Conservation (phyloP, 2,113 vertebrate species). For the Chaenocephalus aceratus region DNA sequence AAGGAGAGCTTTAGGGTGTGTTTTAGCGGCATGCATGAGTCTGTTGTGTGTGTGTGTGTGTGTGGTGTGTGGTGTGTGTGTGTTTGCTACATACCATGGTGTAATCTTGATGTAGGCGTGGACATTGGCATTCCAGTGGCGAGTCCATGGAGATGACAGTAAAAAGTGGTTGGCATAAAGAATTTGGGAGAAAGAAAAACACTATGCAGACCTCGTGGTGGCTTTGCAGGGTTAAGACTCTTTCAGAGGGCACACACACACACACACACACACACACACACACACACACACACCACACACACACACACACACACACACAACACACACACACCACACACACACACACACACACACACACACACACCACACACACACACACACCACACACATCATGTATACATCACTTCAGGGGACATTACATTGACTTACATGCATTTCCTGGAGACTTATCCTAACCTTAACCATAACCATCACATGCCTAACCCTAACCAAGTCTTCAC, state of each 20-base stretch:
- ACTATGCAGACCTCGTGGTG: neutral
- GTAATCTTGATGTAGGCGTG: constrained; percentile 38
- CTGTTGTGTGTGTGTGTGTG: neutral
- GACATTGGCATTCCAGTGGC: constrained; percentile 42
- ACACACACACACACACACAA: neutral
- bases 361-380: constrained; percentile 1
- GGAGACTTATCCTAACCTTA: no score
- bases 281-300: neutral
- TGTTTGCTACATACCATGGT: constrained; percentile 17
- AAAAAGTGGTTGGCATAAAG: constrained; percentile 29
- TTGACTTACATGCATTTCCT: no score
- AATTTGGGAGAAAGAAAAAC: neutral
- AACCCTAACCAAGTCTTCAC: no score
- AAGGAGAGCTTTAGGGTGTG: constrained; percentile 44
- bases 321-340: no score
- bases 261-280: neutral
- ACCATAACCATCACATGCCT: no score
- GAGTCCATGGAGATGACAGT: constrained; percentile 30
- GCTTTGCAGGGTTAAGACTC: neutral
- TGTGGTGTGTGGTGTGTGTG: constrained; percentile 2
- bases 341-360: no score
- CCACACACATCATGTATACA: neutral
- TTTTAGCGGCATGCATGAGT: constrained; percentile 5
- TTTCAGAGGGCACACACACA: neutral
- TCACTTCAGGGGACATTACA: no score